Evolutionary conservation across 1,140 invertebrate species (phyloP).

Genomic region (Bombus impatiens): DNA sequence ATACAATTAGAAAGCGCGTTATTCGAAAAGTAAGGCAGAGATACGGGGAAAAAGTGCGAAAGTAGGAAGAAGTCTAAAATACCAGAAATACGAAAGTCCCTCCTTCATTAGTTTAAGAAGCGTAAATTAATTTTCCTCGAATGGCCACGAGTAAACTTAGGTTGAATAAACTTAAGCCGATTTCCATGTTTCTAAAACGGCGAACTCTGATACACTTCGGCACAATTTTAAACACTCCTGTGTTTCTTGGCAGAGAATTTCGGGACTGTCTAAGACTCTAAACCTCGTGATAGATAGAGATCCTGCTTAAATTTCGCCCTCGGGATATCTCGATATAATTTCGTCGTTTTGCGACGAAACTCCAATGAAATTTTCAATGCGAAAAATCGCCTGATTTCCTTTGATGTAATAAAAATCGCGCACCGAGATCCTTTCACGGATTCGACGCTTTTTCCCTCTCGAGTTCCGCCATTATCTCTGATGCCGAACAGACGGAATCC

Average conservation of each 20-base stretch:
- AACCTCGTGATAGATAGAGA: not conserved
- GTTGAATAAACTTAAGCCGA: not conserved
- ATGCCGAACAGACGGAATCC: not conserved
- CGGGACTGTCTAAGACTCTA: not conserved
- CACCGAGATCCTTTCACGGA: not conserved
- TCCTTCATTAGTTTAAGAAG: not conserved
- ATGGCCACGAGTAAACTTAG: not conserved
- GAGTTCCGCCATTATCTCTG: not conserved
- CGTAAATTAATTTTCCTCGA: conserved; percentile 2
- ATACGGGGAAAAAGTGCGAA: no score
- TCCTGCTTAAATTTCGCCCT: not conserved
- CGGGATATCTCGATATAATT: not conserved
- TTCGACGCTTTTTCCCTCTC: not conserved
- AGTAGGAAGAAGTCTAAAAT: not conserved
- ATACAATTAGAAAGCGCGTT: not conserved
- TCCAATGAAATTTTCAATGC: not conserved
- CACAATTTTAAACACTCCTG: not conserved
- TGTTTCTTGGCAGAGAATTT: not conserved
- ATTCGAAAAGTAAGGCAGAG: no score
- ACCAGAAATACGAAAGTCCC: not conserved
- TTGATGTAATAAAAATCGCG: no score
- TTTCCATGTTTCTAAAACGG: no score
- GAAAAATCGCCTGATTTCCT: not conserved
- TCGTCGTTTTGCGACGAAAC: not conserved
- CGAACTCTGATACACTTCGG: not conserved